Evolutionary conservation across 2,797 vertebrate genomes (phyloP).

Genomic region (Brachyalestes nurse): DNA sequence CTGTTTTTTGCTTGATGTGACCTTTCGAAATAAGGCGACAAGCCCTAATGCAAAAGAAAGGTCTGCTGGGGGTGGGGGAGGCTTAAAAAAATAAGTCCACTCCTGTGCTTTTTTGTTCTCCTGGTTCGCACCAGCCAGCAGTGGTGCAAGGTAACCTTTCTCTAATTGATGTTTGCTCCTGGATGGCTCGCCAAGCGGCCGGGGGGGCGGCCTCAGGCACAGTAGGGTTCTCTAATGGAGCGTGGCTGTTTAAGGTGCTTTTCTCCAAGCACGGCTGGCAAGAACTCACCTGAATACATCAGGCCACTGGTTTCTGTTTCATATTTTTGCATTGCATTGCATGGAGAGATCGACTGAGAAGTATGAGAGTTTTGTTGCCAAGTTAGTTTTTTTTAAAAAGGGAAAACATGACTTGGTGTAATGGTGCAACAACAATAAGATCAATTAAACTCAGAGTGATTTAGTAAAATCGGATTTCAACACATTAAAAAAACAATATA

Average conservation of each 20-base stretch:
- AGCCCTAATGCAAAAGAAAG: constrained; percentile 53
- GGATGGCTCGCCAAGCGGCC: constrained; percentile 65
- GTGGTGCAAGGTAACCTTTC: constrained; percentile 81
- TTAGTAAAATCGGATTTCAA: too few species aligned
- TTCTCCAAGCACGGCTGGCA: constrained; percentile 17
- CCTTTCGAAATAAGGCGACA: constrained; percentile 65
- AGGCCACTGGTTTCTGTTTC: neutral
- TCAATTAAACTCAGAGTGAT: too few species aligned
- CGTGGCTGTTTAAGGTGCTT: constrained; percentile 63
- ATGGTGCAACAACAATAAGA: too few species aligned
- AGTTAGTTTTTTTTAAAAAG: too few species aligned
- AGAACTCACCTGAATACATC: constrained; percentile 29
- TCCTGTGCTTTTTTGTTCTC: constrained; percentile 43
- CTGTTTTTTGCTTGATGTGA: constrained; percentile 59
- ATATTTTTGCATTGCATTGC: neutral
- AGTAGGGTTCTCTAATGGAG: constrained; percentile 68
- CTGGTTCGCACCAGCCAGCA: constrained; percentile 65
- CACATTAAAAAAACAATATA: too few species aligned
- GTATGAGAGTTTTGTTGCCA: too few species aligned
- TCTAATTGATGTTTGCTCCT: constrained; percentile 78
- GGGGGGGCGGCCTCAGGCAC: constrained; percentile 61
- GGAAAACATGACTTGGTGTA: too few species aligned
- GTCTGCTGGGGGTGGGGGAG: constrained; percentile 22
- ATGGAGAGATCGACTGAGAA: neutral
- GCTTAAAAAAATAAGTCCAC: constrained; percentile 56